Evolutionary conservation across 2,888 invertebrate genomes (phyloP), one percentile per base, ranked within the genome.

Genomic region (Ophion ventricosus): DNA sequence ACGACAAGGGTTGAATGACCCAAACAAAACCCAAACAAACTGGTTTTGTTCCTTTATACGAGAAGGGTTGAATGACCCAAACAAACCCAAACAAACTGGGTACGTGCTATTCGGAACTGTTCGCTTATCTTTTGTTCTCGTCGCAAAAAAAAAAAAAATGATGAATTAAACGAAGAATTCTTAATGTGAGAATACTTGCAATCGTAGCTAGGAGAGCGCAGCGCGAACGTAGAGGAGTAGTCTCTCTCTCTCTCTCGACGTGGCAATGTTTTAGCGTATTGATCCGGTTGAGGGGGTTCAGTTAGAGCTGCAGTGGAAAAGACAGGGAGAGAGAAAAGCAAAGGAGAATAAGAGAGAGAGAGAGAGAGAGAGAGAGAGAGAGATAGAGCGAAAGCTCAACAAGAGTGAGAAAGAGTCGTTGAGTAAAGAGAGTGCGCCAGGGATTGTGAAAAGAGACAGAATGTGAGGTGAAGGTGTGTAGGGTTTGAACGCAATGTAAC

Each of bases 181-280:
- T 77, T 77, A 75, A 72, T 73, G 63, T 35, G 75, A 56, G 74
- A 35, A 70, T 63, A 74, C 17, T 25, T 23, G 73, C 20, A 29
- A 69, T 29, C n/a, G 74, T 43, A 67, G 61, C 73, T 43, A 23
- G 20, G 26, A 64, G 54, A 78, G 79, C n/a, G 49, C 26, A 61
- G 26, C 5, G 63, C 49, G 43, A 73, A 17, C 56, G 57, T 25
- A 17, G 54, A 54, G 25, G 66, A 74, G 80, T 88, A 89, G 90
- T 90, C 90, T 91, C n/a, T n/a, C n/a, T n/a, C n/a, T n/a, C n/a
- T n/a, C n/a, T n/a, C 90, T 90, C 91, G 91, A 90, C 91, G 91
- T 90, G 90, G 92, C 90, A 91, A 92, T 92, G 92, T 92, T 92
- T 92, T 92, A 92, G 91, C 92, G 92, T 92, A 92, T 92, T 92